phyloP scores from a whole-genome alignment of 2,113 vertebrate species.

The Erythrolamprus reginae region DNA sequence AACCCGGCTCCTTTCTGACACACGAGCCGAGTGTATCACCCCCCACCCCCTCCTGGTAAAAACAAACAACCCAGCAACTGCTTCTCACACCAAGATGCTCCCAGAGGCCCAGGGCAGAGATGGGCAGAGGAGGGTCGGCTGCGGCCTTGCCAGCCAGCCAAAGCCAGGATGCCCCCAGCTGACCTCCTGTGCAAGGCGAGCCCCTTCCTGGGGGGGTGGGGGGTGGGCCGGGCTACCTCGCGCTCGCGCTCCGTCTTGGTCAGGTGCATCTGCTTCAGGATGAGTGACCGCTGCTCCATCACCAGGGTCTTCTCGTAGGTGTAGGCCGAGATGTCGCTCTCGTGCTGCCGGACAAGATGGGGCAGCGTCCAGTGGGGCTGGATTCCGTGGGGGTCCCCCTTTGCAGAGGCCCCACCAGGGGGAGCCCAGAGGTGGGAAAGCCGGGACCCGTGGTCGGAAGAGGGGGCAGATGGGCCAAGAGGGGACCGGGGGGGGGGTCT shows the following conservation, averaged over 20 bases:
- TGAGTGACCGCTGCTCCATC: constrained; percentile 98
- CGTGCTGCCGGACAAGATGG: constrained; percentile 72
- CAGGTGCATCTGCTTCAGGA: constrained; percentile 97
- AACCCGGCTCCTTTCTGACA: background rate
- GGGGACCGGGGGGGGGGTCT: background rate
- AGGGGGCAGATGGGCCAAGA: background rate
- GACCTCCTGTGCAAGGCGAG: background rate
- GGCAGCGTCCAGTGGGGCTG: accelerated
- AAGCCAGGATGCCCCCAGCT: background rate
- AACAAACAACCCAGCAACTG: background rate
- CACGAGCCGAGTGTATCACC: background rate
- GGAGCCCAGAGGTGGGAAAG: background rate
- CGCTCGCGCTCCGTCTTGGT: constrained; percentile 94
- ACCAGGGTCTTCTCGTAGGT: constrained; percentile 97
- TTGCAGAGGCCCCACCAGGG: background rate
- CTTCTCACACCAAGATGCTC: background rate
- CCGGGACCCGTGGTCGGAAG: background rate
- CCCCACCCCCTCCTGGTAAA: background rate
- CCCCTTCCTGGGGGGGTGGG: background rate
- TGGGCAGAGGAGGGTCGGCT: background rate
- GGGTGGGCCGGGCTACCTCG: constrained; percentile 72
- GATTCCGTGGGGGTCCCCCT: background rate
- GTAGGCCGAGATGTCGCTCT: constrained; percentile 97
- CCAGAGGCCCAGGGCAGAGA: background rate
- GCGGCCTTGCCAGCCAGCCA: background rate